phyloP scores from a whole-genome alignment of 2,113 vertebrate species.

The Tychaedon coryphoeus region DNA sequence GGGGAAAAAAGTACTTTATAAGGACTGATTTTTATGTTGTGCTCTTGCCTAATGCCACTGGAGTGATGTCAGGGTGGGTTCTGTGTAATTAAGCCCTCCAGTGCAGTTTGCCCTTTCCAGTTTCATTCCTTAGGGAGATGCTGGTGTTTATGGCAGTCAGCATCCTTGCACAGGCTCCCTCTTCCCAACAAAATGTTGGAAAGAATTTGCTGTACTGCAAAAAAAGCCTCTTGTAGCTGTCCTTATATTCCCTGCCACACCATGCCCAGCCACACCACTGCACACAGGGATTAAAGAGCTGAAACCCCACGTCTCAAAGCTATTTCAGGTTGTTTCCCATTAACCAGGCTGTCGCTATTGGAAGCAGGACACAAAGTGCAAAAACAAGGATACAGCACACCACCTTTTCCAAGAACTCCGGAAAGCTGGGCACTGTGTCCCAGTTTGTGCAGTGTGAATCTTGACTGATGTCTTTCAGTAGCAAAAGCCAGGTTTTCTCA shows the following conservation, averaged over 20 bases:
- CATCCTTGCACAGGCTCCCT: background rate
- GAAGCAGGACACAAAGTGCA: background rate
- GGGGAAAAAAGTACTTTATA: background rate
- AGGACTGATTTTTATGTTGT: background rate
- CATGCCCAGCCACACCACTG: background rate
- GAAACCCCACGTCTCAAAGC: background rate
- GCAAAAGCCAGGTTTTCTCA: constrained; percentile 73
- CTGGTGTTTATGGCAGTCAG: too few relatives aligned
- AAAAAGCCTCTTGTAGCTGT: background rate
- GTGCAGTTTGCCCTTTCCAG: background rate
- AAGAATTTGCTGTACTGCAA: background rate
- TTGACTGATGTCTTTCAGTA: constrained; percentile 58
- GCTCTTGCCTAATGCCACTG: rapidly evolving
- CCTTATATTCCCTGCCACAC: background rate
- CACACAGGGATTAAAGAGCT: background rate
- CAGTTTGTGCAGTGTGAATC: constrained; percentile 15
- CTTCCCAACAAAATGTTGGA: background rate
- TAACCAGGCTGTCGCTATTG: background rate
- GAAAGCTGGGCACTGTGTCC: constrained; percentile 71
- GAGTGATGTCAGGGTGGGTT: too few relatives aligned
- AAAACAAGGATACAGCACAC: background rate
- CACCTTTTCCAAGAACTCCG: constrained; percentile 57
- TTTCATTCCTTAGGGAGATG: background rate
- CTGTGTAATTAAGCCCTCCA: background rate
- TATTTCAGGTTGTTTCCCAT: background rate